phyloP scores from a whole-genome alignment of 1,140 invertebrate species.

The Atta texana region DNA sequence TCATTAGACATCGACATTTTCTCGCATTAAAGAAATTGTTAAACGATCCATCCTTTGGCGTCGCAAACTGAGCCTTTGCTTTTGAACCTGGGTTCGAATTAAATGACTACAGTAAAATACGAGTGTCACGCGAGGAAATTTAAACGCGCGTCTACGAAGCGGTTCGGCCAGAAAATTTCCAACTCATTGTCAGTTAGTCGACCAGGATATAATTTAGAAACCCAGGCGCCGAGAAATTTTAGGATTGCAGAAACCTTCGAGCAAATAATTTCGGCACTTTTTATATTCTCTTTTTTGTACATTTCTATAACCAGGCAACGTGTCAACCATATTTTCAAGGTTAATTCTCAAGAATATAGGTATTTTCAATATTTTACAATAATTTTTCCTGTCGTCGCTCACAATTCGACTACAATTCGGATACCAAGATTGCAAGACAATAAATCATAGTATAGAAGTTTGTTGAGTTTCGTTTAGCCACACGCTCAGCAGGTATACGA shows the following conservation, averaged over 20 bases:
- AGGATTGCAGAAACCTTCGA: not conserved
- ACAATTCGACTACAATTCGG: not conserved
- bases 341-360: not conserved
- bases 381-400: not conserved
- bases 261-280: not conserved
- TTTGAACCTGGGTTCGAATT: not conserved
- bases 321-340: not conserved
- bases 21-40: not conserved
- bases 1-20: not conserved
- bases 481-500: not conserved
- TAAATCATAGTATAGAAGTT: not conserved
- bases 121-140: not conserved
- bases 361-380: not conserved
- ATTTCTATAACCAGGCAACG: not conserved
- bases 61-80: not conserved
- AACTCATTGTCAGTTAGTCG: not conserved
- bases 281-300: not conserved
- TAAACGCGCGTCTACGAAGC: not conserved
- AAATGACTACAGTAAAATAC: not conserved
- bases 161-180: not conserved
- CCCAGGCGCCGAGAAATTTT: not conserved
- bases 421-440: too few relatives aligned
- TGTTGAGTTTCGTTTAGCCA: conserved; percentile 12
- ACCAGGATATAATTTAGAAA: not conserved
- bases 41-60: conserved; percentile 3